Percentiles rank a stretch among this genome's conserved stretches.
phyloP scores from a whole-genome alignment of 1,140 invertebrate species.

The Leptinotarsa defecta region DNA sequence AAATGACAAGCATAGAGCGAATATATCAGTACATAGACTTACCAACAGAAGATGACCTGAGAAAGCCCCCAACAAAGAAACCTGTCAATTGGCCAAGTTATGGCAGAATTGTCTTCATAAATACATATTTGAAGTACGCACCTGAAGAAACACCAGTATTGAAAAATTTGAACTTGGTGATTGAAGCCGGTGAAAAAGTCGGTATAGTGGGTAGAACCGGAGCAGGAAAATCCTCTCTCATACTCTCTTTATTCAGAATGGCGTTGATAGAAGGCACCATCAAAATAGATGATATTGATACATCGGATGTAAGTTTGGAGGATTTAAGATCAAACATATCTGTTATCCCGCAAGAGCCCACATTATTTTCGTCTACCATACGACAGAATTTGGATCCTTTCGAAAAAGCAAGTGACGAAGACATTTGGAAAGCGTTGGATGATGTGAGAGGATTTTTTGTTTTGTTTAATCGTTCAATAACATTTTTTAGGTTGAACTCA shows the following conservation, averaged over 20 bases:
- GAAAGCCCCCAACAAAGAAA: constrained; percentile 55
- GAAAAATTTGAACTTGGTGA: constrained; percentile 67
- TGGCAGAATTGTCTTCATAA: constrained; percentile 70
- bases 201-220: constrained; percentile 74
- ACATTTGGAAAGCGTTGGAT: constrained; percentile 69
- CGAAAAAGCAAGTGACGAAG: constrained; percentile 66
- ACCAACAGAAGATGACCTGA: constrained; percentile 63
- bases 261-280: constrained; percentile 69
- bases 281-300: constrained; percentile 72
- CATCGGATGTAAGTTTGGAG: constrained; percentile 66
- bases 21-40: constrained; percentile 78
- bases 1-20: constrained; percentile 79
- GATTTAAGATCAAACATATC: constrained; percentile 75
- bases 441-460: constrained; percentile 28
- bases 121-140: constrained; percentile 66
- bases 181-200: constrained; percentile 72
- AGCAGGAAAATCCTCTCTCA: constrained; percentile 82
- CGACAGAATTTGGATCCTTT: constrained; percentile 87
- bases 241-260: constrained; percentile 73
- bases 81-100: constrained; percentile 72
- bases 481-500: constrained; percentile 57
- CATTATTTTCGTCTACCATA: constrained; percentile 77
- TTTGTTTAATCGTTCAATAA: not conserved
- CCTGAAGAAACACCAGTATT: constrained; percentile 64
- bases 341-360: constrained; percentile 84